Conservation (phyloP, 2,888 invertebrate genomes). For the Alentia gelatinosa region DNA sequence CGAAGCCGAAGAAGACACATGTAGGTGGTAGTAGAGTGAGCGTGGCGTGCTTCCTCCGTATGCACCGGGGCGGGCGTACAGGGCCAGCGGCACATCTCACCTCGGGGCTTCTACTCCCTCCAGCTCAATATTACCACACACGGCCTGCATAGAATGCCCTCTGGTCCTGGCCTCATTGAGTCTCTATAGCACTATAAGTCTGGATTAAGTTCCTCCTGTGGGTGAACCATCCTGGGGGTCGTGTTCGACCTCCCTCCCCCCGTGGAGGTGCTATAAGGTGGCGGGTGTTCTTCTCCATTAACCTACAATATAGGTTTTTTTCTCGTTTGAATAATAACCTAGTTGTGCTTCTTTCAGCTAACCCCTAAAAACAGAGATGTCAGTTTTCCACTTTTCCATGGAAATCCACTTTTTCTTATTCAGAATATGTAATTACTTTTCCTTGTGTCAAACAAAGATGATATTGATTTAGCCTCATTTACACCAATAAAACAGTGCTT, state of each 20-base stretch:
- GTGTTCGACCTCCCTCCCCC: too few relatives aligned
- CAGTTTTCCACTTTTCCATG: too few relatives aligned
- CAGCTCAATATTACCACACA: not conserved
- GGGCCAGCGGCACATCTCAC: too few relatives aligned
- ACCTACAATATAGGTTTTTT: not conserved
- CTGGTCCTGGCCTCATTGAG: not conserved
- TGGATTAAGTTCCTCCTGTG: not conserved
- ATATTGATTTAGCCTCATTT: too few relatives aligned
- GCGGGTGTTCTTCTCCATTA: not conserved
- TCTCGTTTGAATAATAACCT: not conserved
- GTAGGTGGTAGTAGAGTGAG: conserved; percentile 23
- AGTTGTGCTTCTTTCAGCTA: not conserved
- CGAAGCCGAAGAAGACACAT: not conserved
- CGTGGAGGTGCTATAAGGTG: not conserved
- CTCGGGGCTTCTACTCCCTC: not conserved
- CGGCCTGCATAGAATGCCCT: not conserved
- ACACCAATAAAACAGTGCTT: too few relatives aligned
- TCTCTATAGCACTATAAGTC: not conserved
- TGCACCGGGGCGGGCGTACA: too few relatives aligned
- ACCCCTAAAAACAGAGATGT: too few relatives aligned
- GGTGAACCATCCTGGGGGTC: not conserved
- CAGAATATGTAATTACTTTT: too few relatives aligned
- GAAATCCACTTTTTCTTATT: too few relatives aligned
- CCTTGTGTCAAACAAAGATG: too few relatives aligned
- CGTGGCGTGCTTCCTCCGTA: not conserved